phyloP scores from a whole-genome alignment of 2,113 vertebrate species.

The Polyodon spathula region DNA sequence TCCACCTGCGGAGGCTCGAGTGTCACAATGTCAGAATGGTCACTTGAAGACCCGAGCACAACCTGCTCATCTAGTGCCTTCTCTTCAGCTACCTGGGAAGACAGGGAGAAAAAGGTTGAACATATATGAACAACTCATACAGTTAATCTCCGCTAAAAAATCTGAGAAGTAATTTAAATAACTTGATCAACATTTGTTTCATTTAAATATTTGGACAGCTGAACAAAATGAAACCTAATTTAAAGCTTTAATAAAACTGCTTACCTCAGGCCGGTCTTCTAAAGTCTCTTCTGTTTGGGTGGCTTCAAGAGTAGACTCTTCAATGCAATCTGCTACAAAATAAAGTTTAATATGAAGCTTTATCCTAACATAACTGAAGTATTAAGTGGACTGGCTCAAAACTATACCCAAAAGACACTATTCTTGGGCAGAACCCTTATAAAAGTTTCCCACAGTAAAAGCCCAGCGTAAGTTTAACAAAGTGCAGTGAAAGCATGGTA shows the following conservation, averaged over 20 bases:
- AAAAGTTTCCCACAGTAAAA: too few species aligned
- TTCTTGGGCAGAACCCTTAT: too few species aligned
- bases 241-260: background rate
- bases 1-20: slow-evolving; percentile 63
- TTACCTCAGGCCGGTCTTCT: slow-evolving; percentile 61
- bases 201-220: background rate
- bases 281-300: slow-evolving; percentile 34
- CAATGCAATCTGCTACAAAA: slow-evolving; percentile 42
- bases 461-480: too few species aligned
- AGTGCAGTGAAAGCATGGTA: too few species aligned
- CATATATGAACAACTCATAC: background rate
- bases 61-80: slow-evolving; percentile 46
- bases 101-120: background rate
- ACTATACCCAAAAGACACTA: too few species aligned
- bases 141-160: background rate
- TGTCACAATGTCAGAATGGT: slow-evolving; percentile 79
- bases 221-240: too few species aligned
- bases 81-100: slow-evolving; percentile 40
- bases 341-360: background rate
- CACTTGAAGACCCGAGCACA: slow-evolving; percentile 67
- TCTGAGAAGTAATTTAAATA: background rate
- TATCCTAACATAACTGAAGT: background rate
- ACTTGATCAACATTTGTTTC: background rate
- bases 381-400: background rate
- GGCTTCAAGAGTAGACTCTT: slow-evolving; percentile 39